phyloP scores from a whole-genome alignment of 2,888 invertebrate genomes.

The Coremacera marginata region DNA sequence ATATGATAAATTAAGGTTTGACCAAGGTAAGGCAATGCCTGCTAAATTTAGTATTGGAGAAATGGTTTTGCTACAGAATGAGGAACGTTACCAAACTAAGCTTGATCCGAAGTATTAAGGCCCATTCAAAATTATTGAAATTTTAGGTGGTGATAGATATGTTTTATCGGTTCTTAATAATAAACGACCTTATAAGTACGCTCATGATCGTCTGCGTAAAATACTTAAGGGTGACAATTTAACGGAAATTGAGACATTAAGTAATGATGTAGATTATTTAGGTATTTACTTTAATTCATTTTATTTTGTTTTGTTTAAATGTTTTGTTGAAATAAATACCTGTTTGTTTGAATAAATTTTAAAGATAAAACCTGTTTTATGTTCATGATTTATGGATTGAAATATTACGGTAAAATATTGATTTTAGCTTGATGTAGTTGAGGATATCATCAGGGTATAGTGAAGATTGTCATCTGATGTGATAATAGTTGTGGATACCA shows the following conservation, averaged over 20 bases:
- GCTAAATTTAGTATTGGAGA: background rate
- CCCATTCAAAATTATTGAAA: slow-evolving; percentile 3
- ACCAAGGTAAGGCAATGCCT: slow-evolving; percentile 30
- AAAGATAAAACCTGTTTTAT: background rate
- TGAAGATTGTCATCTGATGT: too few species aligned
- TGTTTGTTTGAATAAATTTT: background rate
- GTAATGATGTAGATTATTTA: background rate
- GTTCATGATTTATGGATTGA: background rate
- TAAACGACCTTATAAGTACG: background rate
- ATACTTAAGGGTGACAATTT: background rate
- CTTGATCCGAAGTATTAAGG: background rate
- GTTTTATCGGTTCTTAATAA: background rate
- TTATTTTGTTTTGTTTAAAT: background rate
- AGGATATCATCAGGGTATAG: background rate
- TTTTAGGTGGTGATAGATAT: background rate
- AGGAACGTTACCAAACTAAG: slow-evolving; percentile 4
- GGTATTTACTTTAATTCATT: background rate
- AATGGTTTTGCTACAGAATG: background rate
- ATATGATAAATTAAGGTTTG: slow-evolving; percentile 31
- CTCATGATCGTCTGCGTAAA: too few species aligned
- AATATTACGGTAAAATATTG: too few species aligned
- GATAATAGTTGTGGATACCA: too few species aligned
- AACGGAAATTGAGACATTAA: background rate
- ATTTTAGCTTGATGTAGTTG: too few species aligned
- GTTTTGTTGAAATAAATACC: background rate